These are phyloP conservation scores for Cyrtonyx montezumae DNA, from an alignment of 2,113 vertebrate genomes.

Conservation along the genomic window DNA sequence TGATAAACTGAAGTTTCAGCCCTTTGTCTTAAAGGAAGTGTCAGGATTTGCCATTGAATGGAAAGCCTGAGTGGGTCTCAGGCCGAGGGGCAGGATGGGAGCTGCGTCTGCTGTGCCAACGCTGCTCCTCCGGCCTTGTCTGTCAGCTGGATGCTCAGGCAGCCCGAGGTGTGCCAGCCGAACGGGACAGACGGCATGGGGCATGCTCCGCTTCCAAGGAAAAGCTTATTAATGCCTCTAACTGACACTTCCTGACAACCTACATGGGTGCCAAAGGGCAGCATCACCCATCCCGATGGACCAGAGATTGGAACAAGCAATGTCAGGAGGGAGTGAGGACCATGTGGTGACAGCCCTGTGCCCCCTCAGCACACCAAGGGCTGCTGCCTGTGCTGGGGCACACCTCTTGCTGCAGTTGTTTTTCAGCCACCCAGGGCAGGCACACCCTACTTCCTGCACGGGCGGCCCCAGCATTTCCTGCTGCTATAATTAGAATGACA, in stretches of 20 bases:
- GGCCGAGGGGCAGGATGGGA: neutral
- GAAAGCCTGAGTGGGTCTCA: neutral
- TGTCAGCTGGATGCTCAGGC: fast-evolving
- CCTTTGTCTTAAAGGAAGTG: neutral
- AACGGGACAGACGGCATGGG: neutral
- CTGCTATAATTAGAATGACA: conserved; percentile 5
- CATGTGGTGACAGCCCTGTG: fast-evolving
- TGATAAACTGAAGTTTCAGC: neutral
- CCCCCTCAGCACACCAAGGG: neutral
- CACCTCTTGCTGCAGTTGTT: neutral
- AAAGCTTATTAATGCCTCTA: neutral
- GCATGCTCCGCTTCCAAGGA: neutral
- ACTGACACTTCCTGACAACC: neutral
- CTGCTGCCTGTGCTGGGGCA: neutral
- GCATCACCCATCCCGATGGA: neutral
- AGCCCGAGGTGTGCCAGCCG: fast-evolving
- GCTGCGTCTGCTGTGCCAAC: neutral
- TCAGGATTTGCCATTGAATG: neutral
- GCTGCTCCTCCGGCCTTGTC: neutral
- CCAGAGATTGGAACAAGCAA: fast-evolving
- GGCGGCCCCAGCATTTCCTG: neutral
- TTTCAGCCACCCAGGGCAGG: neutral
- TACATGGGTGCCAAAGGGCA: neutral
- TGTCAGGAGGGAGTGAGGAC: neutral
- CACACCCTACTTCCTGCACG: conserved; percentile 55